Evolutionary conservation across 2,888 invertebrate genomes (phyloP).

Genomic region (Xanthia icteritia): DNA sequence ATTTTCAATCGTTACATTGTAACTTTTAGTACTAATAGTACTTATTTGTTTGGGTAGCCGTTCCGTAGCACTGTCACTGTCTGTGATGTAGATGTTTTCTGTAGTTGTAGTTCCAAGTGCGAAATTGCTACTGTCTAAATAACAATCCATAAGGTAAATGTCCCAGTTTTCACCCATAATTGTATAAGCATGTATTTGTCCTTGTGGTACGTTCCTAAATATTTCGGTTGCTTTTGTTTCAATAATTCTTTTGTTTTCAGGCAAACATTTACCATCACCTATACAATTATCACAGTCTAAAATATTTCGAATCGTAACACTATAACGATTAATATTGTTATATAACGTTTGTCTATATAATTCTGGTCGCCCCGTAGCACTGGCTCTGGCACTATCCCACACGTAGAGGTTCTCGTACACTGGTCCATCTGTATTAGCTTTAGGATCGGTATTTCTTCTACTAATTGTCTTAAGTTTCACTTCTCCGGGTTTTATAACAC

Average conservation of each 20-base stretch:
- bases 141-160: not conserved
- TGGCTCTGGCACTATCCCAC: not conserved
- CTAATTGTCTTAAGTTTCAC: not conserved
- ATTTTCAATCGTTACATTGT: not conserved
- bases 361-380: not conserved
- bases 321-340: slow-evolving; percentile 21
- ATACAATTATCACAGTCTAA: not conserved
- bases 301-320: slow-evolving; percentile 2
- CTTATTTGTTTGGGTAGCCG: not conserved
- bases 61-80: not conserved
- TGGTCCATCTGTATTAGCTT: not conserved
- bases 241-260: not conserved
- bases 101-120: not conserved
- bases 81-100: slow-evolving; percentile 15
- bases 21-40: not conserved
- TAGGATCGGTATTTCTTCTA: slow-evolving; percentile 2
- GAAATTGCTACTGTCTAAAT: not conserved
- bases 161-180: slow-evolving; percentile 36
- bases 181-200: slow-evolving; percentile 16
- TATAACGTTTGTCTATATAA: too few relatives aligned
- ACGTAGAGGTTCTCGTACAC: not conserved
- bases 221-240: slow-evolving; percentile 22
- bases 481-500: slow-evolving; percentile 9
- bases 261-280: not conserved
- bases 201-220: slow-evolving; percentile 1